phyloP scores from a whole-genome alignment of 2,888 invertebrate genomes.

The Acanthopleura granulata region DNA sequence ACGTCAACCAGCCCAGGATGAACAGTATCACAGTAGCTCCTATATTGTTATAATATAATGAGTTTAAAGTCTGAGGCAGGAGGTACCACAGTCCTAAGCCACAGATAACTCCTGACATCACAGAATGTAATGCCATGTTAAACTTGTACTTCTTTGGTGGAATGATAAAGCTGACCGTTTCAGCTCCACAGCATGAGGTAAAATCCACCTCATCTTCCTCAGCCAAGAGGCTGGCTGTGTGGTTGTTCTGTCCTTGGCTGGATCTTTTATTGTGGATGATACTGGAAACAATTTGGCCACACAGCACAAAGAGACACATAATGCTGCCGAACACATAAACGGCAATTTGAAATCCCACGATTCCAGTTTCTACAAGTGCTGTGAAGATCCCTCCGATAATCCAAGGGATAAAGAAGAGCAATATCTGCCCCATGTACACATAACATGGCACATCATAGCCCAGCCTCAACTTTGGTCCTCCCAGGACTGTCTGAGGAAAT shows the following conservation, averaged over 20 bases:
- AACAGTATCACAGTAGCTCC: slow-evolving; percentile 57
- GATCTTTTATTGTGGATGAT: slow-evolving; percentile 44
- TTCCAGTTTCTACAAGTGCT: slow-evolving; percentile 49
- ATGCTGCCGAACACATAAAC: slow-evolving; percentile 52
- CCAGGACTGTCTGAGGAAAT: slow-evolving; percentile 66
- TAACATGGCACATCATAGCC: slow-evolving; percentile 63
- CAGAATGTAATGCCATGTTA: slow-evolving; percentile 59
- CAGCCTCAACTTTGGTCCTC: slow-evolving; percentile 61
- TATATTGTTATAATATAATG: slow-evolving; percentile 49
- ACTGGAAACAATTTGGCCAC: slow-evolving; percentile 51
- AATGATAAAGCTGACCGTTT: slow-evolving; percentile 61
- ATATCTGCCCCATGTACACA: slow-evolving; percentile 60
- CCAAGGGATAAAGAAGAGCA: slow-evolving; percentile 60
- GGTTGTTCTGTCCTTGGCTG: slow-evolving; percentile 1
- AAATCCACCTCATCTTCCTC: slow-evolving; percentile 66
- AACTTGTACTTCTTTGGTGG: slow-evolving; percentile 60
- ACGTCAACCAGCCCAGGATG: slow-evolving; percentile 62
- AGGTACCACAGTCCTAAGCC: slow-evolving; percentile 58
- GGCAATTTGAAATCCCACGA: slow-evolving; percentile 27
- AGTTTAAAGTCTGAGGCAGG: slow-evolving; percentile 55
- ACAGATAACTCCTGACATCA: slow-evolving; percentile 54
- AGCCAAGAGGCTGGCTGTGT: slow-evolving; percentile 35
- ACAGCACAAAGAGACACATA: slow-evolving; percentile 53
- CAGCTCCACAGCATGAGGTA: slow-evolving; percentile 61
- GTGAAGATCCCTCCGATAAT: slow-evolving; percentile 62